Evolutionary conservation across 2,797 vertebrate species (phyloP), one percentile per base, ranked within the genome.

Genomic region (Enteromius anoplus): DNA sequence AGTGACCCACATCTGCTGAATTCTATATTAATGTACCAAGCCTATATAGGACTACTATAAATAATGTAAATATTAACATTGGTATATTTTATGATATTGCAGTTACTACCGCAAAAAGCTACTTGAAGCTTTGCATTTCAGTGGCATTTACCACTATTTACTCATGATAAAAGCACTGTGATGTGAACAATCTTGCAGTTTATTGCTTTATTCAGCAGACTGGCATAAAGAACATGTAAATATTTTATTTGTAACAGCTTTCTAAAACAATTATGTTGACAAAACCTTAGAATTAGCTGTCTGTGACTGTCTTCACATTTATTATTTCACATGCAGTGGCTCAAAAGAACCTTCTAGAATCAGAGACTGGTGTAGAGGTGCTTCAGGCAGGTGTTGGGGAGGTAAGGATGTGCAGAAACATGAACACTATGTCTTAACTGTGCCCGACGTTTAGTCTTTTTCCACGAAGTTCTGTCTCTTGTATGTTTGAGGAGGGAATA

Each of bases 351-450:
- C 89, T 96, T 87, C 91, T 97, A 92, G 95, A 97, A 88, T 89
- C 95, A 0, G 94, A 96, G 88, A 95, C 95, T 7, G 95, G 95
- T 29, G 91, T 97, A 86, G 96, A 95, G 90, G 95, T 98, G 26
- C 91, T 98, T 75, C 97, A 98, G 92, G 94, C 95, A 1, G 95
- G 95, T 14, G 93, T 94, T 5, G 96, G 96, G 85, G 95, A 97
- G 97, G 98, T 99, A 94, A 77, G 93, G 72, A 26, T 84, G 47
- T 66, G n/a, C 45, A 62, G 12, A 64, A 68, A 55, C 34, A 11
- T 32, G 9, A 14, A 26, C 2, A 8, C 6, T 2, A n/a, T 75
- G 5, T 65, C 15, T 53, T 66, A 23, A 75, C 60, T n/a, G 51
- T 77, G 49, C 19, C 29, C 29, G 34, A 51, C 77, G 37, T 55